Evolutionary conservation across 1,140 invertebrate genomes (phyloP).

Genomic region (Cephus cinctus): DNA sequence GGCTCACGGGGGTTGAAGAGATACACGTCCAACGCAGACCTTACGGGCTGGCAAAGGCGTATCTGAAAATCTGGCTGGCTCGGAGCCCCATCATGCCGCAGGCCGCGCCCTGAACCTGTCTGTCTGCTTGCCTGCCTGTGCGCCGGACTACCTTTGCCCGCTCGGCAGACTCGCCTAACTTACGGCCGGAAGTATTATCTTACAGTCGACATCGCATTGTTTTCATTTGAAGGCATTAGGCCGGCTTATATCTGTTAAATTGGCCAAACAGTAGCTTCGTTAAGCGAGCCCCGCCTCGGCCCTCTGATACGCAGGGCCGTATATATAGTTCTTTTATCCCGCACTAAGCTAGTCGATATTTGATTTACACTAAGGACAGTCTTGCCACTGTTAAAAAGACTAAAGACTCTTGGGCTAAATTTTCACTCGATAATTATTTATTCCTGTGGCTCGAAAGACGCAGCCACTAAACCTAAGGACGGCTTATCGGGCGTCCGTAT

Average conservation of each 20-base stretch:
- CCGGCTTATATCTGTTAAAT: constrained; percentile 32
- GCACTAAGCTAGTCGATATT: too few relatives aligned
- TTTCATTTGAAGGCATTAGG: constrained; percentile 20
- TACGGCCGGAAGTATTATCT: constrained; percentile 36
- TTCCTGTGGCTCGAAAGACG: too few relatives aligned
- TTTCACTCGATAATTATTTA: too few relatives aligned
- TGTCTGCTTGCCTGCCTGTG: not conserved
- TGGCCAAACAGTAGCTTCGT: constrained; percentile 31
- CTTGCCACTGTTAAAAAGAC: too few relatives aligned
- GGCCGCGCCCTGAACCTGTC: constrained; percentile 28
- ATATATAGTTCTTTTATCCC: too few relatives aligned
- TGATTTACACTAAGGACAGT: too few relatives aligned
- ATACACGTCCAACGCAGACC: not conserved
- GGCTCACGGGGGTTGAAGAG: not conserved
- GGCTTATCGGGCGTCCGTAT: too few relatives aligned
- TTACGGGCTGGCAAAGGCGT: constrained; percentile 3
- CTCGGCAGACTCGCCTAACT: constrained; percentile 17
- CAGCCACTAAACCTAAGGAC: too few relatives aligned
- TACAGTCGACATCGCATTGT: constrained; percentile 23
- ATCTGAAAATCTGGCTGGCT: constrained; percentile 16
- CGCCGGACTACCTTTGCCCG: not conserved
- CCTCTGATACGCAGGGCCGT: too few relatives aligned
- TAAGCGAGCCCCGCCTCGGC: constrained; percentile 8
- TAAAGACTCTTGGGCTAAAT: too few relatives aligned
- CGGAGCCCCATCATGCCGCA: constrained; percentile 7